phyloP scores from a whole-genome alignment of 92 coral and sea anemone genomes.

The Pocillopora meandrina region DNA sequence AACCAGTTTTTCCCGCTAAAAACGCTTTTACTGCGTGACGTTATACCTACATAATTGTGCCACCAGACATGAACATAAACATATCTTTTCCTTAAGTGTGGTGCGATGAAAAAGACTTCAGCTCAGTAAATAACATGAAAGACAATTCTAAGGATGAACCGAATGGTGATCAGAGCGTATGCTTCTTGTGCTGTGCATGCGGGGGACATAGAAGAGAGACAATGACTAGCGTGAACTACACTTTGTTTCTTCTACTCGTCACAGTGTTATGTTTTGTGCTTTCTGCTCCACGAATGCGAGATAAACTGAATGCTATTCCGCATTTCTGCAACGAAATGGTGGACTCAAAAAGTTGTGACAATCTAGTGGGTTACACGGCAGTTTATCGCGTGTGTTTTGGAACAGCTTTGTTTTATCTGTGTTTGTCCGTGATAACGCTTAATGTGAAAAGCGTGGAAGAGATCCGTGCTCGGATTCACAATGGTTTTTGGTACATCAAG shows the following conservation, averaged over 20 bases:
- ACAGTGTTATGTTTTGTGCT: conserved; percentile 57
- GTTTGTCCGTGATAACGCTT: conserved; percentile 53
- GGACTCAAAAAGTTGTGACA: conserved; percentile 52
- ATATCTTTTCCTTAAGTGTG: neutral
- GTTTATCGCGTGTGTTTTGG: conserved; percentile 80
- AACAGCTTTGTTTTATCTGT: conserved; percentile 61
- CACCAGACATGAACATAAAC: conserved; percentile 27
- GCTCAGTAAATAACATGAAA: conserved; percentile 6
- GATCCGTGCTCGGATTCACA: conserved; percentile 63
- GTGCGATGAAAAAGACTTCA: neutral
- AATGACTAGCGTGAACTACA: conserved; percentile 53
- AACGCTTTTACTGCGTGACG: conserved; percentile 32
- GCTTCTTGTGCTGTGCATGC: conserved; percentile 21
- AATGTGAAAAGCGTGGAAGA: conserved; percentile 56
- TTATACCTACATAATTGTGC: neutral
- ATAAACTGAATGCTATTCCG: conserved; percentile 44
- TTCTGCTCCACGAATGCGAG: conserved; percentile 43
- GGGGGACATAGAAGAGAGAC: conserved; percentile 29
- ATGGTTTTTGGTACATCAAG: conserved; percentile 72
- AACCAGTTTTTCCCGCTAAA: too few relatives aligned
- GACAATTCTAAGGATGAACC: conserved; percentile 1
- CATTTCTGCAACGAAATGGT: conserved; percentile 61
- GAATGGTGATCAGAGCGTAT: neutral
- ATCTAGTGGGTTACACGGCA: conserved; percentile 72
- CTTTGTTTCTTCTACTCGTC: conserved; percentile 42